Percentiles rank a stretch among this genome's conserved stretches.
These are phyloP conservation scores for Diacarnus erythraeanus DNA, from an alignment of 37 sponge, comb jelly and placozoan genomes.

Conservation along the genomic window DNA sequence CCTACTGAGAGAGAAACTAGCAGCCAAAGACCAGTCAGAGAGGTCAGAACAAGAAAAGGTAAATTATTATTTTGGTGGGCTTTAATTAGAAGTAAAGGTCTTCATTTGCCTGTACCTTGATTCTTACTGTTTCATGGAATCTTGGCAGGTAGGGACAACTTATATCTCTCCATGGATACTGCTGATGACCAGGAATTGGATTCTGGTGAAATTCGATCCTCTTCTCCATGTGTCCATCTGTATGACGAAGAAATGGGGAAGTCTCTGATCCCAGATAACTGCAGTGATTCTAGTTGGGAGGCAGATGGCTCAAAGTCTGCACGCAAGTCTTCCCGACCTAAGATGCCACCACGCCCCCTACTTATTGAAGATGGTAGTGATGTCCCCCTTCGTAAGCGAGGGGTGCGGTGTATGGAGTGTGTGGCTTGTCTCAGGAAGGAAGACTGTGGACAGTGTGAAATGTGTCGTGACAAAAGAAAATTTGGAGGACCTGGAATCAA, in stretches of 20 bases:
- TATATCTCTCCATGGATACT: neutral
- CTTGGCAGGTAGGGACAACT: neutral
- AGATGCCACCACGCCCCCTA: neutral
- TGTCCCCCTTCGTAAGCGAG: conserved; percentile 52
- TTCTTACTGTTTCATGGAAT: neutral
- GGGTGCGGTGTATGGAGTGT: conserved; percentile 73
- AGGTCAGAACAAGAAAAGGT: neutral
- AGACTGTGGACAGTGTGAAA: conserved; percentile 67
- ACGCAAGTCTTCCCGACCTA: neutral
- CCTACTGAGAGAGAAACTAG: neutral
- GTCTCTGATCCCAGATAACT: neutral
- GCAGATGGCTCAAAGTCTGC: neutral
- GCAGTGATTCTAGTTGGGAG: conserved; percentile 4
- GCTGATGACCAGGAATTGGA: neutral
- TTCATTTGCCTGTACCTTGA: neutral
- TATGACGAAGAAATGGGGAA: neutral
- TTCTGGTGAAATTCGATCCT: neutral
- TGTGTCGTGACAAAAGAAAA: conserved; percentile 59
- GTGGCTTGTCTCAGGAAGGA: conserved; percentile 55
- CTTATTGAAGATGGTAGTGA: neutral
- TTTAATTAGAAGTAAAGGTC: neutral
- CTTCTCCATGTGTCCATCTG: neutral
- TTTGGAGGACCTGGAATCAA: conserved; percentile 65
- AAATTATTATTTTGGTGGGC: neutral
- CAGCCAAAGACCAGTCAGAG: neutral